A percentile compares a stretch with the other conserved stretches of the same genome.
phyloP scores from a whole-genome alignment of 2,797 vertebrate species.

The Coregonus ussuriensis region DNA sequence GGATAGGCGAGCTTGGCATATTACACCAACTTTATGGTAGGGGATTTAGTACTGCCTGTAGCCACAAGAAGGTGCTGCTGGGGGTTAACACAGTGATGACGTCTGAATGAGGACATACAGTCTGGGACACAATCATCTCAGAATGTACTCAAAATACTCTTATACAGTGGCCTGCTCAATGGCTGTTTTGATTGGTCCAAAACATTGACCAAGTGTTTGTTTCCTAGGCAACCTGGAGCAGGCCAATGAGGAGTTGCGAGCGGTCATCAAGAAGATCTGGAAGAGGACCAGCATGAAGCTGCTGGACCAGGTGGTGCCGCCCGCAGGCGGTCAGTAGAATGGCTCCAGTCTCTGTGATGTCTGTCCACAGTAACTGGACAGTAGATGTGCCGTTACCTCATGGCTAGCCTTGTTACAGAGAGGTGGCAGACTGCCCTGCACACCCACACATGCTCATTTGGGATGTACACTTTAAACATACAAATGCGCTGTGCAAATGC shows the following conservation, averaged over 20 bases:
- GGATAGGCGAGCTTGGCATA: background rate
- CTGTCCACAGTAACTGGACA: background rate
- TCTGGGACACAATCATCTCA: background rate
- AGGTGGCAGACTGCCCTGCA: too few species aligned
- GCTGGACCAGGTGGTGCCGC: slow-evolving; percentile 96
- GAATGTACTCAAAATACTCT: background rate
- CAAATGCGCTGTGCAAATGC: too few species aligned
- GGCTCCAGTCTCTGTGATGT: background rate
- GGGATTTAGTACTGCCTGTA: background rate
- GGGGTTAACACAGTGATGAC: background rate
- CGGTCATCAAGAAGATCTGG: slow-evolving; percentile 99
- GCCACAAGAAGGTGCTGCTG: background rate
- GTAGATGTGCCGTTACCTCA: too few species aligned
- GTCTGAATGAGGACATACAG: background rate
- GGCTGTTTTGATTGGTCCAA: background rate
- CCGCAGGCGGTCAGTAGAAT: slow-evolving; percentile 91
- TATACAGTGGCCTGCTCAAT: background rate
- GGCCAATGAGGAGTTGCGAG: slow-evolving; percentile 95
- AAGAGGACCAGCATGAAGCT: slow-evolving; percentile 98
- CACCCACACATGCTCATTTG: too few species aligned
- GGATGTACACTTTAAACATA: too few species aligned
- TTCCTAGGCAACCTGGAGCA: slow-evolving; percentile 92
- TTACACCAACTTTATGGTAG: background rate
- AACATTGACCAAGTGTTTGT: slow-evolving; percentile 9
- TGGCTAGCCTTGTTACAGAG: too few species aligned